A percentile compares a stretch with the other conserved stretches of the same genome.
Conservation (phyloP, 1,140 invertebrate species). For the Pachyrhynchus sulphureomaculatus region DNA sequence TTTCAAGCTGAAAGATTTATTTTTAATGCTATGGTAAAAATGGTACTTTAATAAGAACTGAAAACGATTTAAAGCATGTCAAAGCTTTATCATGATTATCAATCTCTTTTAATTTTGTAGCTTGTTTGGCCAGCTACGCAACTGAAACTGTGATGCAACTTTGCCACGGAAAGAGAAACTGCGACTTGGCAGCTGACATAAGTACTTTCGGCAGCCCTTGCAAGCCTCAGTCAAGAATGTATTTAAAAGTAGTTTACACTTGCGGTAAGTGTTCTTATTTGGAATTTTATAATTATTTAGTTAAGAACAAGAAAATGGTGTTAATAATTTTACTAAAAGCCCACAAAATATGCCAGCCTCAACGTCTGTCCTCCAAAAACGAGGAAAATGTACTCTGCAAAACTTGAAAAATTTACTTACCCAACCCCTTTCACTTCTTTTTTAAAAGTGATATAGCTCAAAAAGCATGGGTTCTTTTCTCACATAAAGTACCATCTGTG, state of each 20-base stretch:
- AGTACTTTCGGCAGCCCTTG: slow-evolving; percentile 87
- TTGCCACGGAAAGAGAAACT: slow-evolving; percentile 85
- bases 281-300: too few relatives aligned
- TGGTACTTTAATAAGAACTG: slow-evolving; percentile 1
- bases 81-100: slow-evolving; percentile 17
- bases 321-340: too few relatives aligned
- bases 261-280: slow-evolving; percentile 72
- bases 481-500: too few relatives aligned
- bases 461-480: too few relatives aligned
- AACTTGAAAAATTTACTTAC: too few relatives aligned
- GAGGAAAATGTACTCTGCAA: too few relatives aligned
- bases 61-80: slow-evolving; percentile 2
- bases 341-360: too few relatives aligned
- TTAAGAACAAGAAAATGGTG: too few relatives aligned
- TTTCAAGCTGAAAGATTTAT: too few relatives aligned
- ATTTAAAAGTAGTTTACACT: slow-evolving; percentile 89
- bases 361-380: too few relatives aligned
- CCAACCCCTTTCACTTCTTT: too few relatives aligned
- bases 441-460: too few relatives aligned
- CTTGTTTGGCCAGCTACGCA: slow-evolving; percentile 82
- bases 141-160: slow-evolving; percentile 86
- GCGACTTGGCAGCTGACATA: slow-evolving; percentile 77
- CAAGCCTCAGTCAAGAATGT: slow-evolving; percentile 77
- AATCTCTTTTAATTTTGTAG: slow-evolving; percentile 56
- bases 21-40: neutral